Conservation (phyloP, 2,888 invertebrate species). For the Portevinia maculata region DNA sequence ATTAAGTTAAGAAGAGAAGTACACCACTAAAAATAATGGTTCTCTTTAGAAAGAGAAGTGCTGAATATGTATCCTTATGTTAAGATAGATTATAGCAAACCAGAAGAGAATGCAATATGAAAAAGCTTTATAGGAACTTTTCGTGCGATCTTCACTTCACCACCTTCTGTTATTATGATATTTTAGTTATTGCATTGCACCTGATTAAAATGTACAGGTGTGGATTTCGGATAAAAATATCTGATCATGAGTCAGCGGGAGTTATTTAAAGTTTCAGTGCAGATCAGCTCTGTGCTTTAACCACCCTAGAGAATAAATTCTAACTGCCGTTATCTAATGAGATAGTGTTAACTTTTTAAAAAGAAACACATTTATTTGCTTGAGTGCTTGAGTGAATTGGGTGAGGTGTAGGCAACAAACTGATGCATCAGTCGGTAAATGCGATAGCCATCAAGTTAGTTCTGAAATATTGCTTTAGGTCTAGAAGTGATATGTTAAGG, state of each 20-base stretch:
- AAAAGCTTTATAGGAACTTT: conserved; percentile 73
- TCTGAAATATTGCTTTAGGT: too few relatives aligned
- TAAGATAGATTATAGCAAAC: conserved; percentile 47
- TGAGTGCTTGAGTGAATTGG: conserved; percentile 38
- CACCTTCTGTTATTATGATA: conserved; percentile 2
- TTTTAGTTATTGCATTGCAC: conserved; percentile 50
- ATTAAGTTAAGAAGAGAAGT: conserved; percentile 19
- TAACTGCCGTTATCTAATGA: conserved; percentile 37
- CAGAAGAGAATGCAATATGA: conserved; percentile 45
- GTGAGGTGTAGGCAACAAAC: conserved; percentile 21
- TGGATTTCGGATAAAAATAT: background rate
- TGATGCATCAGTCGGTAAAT: conserved; percentile 17
- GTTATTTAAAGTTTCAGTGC: conserved; percentile 1
- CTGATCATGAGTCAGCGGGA: conserved; percentile 17
- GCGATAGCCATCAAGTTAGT: conserved; percentile 1
- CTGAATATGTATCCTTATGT: conserved; percentile 57
- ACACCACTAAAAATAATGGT: background rate
- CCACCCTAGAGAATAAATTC: conserved; percentile 36
- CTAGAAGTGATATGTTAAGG: too few relatives aligned
- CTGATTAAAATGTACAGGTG: conserved; percentile 40
- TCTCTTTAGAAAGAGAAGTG: conserved; percentile 47
- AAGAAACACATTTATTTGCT: conserved; percentile 42
- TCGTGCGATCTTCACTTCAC: conserved; percentile 2
- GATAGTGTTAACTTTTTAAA: conserved; percentile 36
- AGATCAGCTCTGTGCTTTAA: conserved; percentile 29